Conservation (phyloP, 2,888 invertebrate species). For the Perizoma affinitatum region DNA sequence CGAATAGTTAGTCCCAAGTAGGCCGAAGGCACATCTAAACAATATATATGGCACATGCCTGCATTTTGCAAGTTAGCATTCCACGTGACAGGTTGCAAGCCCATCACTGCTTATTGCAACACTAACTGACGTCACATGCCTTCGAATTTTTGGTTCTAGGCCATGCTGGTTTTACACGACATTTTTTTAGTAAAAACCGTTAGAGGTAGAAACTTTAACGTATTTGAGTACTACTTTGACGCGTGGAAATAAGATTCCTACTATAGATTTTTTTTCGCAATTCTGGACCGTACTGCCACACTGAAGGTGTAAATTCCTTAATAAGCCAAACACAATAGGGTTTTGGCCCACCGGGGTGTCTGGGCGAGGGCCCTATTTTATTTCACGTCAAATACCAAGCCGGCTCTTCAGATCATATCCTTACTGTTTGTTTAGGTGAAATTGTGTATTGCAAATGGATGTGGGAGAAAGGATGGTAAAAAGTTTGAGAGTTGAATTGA, state of each 20-base stretch:
- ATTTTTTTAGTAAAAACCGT: slow-evolving; percentile 3
- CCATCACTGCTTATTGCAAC: too few species aligned
- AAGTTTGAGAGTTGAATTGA: slow-evolving; percentile 52
- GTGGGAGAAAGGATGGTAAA: slow-evolving; percentile 64
- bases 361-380: slow-evolving; percentile 50
- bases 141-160: too few species aligned
- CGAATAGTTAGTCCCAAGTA: too few species aligned
- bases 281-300: slow-evolving; percentile 52
- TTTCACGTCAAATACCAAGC: slow-evolving; percentile 67
- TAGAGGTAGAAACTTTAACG: neutral
- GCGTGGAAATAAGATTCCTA: slow-evolving; percentile 39
- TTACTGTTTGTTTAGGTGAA: slow-evolving; percentile 70
- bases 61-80: too few species aligned
- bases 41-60: too few species aligned
- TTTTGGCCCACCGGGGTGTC: slow-evolving; percentile 60
- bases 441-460: slow-evolving; percentile 61
- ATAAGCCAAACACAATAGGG: slow-evolving; percentile 61
- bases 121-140: neutral
- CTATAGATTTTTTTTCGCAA: slow-evolving; percentile 48
- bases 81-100: too few species aligned
- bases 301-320: slow-evolving; percentile 71
- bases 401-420: slow-evolving; percentile 55
- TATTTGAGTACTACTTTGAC: slow-evolving; percentile 8
- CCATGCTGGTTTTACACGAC: too few species aligned
- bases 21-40: too few species aligned